phyloP scores from a whole-genome alignment of 2,113 vertebrate genomes.

The Corythornis vintsioides region DNA sequence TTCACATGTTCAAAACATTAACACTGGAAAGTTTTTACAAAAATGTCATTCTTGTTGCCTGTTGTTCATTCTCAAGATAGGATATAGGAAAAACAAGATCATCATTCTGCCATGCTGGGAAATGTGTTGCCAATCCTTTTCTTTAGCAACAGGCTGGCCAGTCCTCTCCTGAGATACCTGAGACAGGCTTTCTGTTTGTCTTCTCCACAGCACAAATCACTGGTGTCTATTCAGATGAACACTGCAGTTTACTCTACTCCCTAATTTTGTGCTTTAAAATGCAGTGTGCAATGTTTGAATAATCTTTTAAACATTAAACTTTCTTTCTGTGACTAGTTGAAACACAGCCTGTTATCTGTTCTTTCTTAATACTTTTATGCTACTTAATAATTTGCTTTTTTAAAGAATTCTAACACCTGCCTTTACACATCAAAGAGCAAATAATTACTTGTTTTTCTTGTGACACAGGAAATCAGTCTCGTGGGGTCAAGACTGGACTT shows the following conservation, averaged over 20 bases:
- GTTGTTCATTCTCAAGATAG: background rate
- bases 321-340: background rate
- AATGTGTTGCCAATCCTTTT: background rate
- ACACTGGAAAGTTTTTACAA: background rate
- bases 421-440: background rate
- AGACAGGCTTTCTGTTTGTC: background rate
- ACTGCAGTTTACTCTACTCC: no score
- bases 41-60: background rate
- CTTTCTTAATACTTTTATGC: background rate
- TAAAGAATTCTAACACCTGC: background rate
- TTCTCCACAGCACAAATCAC: background rate
- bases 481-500: background rate
- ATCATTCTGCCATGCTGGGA: background rate
- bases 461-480: background rate
- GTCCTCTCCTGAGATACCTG: background rate
- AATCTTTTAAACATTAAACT: background rate
- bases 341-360: rapidly evolving
- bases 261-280: background rate
- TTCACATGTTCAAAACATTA: background rate
- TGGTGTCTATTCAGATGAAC: background rate
- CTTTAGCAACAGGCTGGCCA: background rate
- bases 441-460: background rate
- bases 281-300: background rate
- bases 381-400: background rate
- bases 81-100: background rate